phyloP scores from a whole-genome alignment of 2,888 invertebrate genomes.

The Thelaira solivaga region DNA sequence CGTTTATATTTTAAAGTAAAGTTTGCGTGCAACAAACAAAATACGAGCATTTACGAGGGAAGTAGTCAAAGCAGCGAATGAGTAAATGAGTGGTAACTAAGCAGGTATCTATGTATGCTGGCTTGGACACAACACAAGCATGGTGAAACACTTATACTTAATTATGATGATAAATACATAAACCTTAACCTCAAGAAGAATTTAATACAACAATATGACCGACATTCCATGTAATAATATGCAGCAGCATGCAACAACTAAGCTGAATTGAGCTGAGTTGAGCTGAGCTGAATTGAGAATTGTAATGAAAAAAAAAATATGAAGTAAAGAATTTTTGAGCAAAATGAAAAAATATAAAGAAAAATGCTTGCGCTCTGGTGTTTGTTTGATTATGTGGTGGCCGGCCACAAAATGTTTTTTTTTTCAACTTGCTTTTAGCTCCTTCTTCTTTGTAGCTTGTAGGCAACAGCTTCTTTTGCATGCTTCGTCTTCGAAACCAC shows the following conservation, averaged over 20 bases:
- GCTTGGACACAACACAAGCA: constrained; percentile 17
- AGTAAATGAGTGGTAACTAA: background rate
- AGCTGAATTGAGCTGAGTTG: constrained; percentile 7
- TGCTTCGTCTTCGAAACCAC: constrained; percentile 50
- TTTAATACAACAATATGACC: constrained; percentile 63
- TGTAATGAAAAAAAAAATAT: background rate
- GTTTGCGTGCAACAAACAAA: background rate
- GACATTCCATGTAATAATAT: constrained; percentile 54
- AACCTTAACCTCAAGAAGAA: constrained; percentile 62
- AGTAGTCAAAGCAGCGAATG: background rate
- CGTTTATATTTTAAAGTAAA: background rate
- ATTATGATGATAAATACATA: constrained; percentile 62
- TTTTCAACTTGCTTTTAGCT: constrained; percentile 4
- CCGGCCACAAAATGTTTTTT: constrained; percentile 18
- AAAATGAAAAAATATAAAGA: constrained; percentile 15
- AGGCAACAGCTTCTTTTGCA: constrained; percentile 5
- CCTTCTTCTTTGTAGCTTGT: background rate
- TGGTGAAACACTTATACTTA: constrained; percentile 54
- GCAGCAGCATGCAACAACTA: constrained; percentile 30
- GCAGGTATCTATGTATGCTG: too few relatives aligned
- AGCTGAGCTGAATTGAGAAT: constrained; percentile 5
- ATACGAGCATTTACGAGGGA: constrained; percentile 27
- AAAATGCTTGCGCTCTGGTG: background rate
- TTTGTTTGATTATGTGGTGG: background rate
- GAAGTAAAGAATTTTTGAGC: constrained; percentile 34